These are phyloP conservation scores for Leptobrachium ailaonicum DNA, from an alignment of 2,113 vertebrate genomes.

Conservation along the genomic window DNA sequence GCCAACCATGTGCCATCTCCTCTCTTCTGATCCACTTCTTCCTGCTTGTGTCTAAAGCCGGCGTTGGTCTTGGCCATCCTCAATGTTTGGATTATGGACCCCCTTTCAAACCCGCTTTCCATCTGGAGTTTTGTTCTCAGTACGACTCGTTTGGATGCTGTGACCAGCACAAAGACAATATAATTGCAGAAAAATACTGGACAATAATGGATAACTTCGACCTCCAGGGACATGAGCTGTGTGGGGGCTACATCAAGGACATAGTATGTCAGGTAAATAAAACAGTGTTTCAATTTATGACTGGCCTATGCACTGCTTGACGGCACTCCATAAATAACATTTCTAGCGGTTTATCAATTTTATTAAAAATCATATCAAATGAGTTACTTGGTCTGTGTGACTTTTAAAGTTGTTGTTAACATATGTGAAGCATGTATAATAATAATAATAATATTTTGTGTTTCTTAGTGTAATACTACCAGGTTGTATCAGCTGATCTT, in stretches of 20 bases:
- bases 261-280: constrained; percentile 80
- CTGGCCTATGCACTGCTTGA: neutral
- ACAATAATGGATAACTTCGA: constrained; percentile 71
- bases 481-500: too few relatives aligned
- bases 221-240: constrained; percentile 58
- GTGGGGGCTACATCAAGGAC: constrained; percentile 74
- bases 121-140: constrained; percentile 78
- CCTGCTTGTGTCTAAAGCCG: constrained; percentile 30
- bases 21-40: constrained; percentile 25
- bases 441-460: too few relatives aligned
- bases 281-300: neutral
- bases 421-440: too few relatives aligned
- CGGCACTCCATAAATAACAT: neutral
- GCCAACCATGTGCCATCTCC: constrained; percentile 2
- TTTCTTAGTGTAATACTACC: too few relatives aligned
- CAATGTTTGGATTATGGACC: constrained; percentile 82
- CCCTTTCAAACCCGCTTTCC: constrained; percentile 71
- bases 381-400: too few relatives aligned
- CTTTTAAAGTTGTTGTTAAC: too few relatives aligned
- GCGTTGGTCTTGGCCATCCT: constrained; percentile 67
- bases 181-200: constrained; percentile 74
- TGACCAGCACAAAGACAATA: constrained; percentile 70
- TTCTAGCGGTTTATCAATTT: neutral
- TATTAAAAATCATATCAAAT: neutral
- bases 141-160: constrained; percentile 82